Conservation (phyloP, 2,888 invertebrate species). For the Siphlonurus alternatus region DNA sequence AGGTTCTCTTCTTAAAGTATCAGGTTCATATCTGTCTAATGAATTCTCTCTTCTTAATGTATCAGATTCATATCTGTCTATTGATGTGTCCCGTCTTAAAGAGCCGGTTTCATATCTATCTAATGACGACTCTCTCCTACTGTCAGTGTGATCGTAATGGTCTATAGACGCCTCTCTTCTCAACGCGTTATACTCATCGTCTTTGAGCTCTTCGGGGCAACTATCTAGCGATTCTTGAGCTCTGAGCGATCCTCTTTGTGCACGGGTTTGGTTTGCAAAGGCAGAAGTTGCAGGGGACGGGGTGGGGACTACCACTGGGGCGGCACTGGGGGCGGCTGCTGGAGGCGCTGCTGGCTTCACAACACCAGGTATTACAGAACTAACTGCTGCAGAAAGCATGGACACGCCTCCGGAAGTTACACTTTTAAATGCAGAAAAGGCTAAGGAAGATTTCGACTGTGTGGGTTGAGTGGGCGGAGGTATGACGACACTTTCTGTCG, state of each 20-base stretch:
- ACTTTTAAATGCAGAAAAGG: background rate
- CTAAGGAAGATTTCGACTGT: conserved; percentile 2
- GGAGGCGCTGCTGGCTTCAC: background rate
- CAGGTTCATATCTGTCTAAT: background rate
- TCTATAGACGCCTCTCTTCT: background rate
- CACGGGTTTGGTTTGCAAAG: background rate
- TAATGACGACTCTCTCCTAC: background rate
- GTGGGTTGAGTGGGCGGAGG: conserved; percentile 1
- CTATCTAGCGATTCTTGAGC: conserved; percentile 25
- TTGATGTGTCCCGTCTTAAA: background rate
- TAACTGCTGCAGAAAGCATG: background rate
- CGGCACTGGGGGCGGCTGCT: background rate
- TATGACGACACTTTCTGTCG: background rate
- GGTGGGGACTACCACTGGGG: background rate
- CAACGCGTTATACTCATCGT: background rate
- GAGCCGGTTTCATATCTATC: background rate
- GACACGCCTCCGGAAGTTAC: background rate
- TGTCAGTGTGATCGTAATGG: background rate
- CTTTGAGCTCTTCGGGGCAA: background rate
- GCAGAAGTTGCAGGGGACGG: background rate
- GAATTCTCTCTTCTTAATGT: background rate
- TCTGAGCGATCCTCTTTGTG: conserved; percentile 22
- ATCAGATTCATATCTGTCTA: background rate
- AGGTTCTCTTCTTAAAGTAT: background rate
- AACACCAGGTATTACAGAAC: background rate